Evolutionary conservation across 2,888 invertebrate species (phyloP), one percentile per base, ranked within the genome.

Genomic region (Byasa hedistus): DNA sequence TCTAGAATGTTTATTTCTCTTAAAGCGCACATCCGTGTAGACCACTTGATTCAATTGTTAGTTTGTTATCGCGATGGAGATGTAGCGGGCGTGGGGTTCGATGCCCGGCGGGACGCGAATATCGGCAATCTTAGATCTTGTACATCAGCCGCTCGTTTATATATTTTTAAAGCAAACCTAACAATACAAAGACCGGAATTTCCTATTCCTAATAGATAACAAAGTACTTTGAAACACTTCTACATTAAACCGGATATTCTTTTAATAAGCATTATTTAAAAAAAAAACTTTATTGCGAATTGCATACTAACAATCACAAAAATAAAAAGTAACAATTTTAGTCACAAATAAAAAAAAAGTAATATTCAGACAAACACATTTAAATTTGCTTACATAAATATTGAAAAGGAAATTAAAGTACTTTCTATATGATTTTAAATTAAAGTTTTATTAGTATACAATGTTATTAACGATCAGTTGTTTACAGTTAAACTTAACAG

Each of bases 11-110:
- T 57, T 15, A 3, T 3, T 19, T 59, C 19, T 27, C 12, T 5
- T 32, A 22, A 39, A 21, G 39, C 10, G 24, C 15, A 39, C 71
- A 76, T 77, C 76, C 74, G 65, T 61, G 68, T 67, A 70, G 68
- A 69, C 68, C 68, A 68, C 76, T 79, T 75, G 81, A 84, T 84
- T 86, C 85, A 85, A 85, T 84, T 85, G 84, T 84, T n/a, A 69
- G 73, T 76, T 12, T 65, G 74, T 79, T 84, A 84, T 85, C 84
- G 77, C 70, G 81, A 80, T 80, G 78, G 72, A 80, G 79, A 76
- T 71, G 77, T 75, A 73, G 76, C 74, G 75, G 66, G 75, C 71
- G 68, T 68, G 69, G 76, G 71, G 84, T 81, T 85, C 85, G 83
- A 84, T 78, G 85, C 75, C 84, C 84, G 79, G 72, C 68, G 39